Evolutionary conservation across 2,797 vertebrate genomes (phyloP).

Genomic region (Anniella stebbinsi): DNA sequence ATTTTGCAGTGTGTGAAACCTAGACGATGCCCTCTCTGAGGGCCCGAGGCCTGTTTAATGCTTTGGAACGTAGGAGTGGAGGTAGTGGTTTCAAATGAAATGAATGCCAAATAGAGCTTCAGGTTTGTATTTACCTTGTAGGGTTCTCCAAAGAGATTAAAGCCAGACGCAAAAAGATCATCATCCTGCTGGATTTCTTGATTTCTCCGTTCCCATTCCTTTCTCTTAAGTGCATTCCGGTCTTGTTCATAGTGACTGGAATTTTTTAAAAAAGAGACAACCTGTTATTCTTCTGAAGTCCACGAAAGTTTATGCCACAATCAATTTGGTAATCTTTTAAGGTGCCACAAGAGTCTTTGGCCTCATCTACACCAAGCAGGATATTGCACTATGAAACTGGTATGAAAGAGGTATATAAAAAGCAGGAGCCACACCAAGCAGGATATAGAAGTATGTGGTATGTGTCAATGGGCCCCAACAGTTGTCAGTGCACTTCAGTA

Average conservation of each 20-base stretch:
- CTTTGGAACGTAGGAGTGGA: conserved; percentile 10
- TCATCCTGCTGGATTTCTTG: conserved; percentile 98
- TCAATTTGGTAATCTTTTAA: no score
- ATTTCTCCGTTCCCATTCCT: conserved; percentile 96
- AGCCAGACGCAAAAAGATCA: conserved; percentile 95
- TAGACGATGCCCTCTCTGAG: conserved; percentile 6
- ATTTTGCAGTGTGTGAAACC: background rate
- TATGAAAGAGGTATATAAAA: no score
- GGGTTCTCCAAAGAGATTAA: conserved; percentile 97
- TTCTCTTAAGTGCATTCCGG: conserved; percentile 94
- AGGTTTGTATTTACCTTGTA: conserved; percentile 89
- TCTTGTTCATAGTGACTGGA: conserved; percentile 95
- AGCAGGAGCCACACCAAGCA: no score
- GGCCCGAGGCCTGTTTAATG: background rate
- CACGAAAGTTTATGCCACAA: no score
- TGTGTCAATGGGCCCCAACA: no score
- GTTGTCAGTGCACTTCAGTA: no score
- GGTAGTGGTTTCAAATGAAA: conserved; percentile 21
- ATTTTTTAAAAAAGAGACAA: conserved; percentile 64
- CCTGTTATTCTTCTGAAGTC: background rate
- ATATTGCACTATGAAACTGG: no score
- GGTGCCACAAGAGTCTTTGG: no score
- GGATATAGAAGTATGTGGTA: no score
- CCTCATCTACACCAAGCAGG: no score
- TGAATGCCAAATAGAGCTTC: conserved; percentile 12